These are phyloP conservation scores for Ispidina lecontei DNA, from an alignment of 2,797 vertebrate genomes.

Conservation along the genomic window DNA sequence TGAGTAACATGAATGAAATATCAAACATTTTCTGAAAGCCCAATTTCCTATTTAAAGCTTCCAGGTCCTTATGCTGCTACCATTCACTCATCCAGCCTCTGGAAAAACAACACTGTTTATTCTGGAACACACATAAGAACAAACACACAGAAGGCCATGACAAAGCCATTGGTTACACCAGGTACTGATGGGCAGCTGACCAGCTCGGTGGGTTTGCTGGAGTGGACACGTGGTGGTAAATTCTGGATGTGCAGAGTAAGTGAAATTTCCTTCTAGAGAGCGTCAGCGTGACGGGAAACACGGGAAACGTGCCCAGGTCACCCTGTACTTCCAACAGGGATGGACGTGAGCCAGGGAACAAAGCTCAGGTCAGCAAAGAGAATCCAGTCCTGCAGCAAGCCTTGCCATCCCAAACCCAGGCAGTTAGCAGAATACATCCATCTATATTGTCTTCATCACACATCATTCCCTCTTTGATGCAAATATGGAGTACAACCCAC, in stretches of 20 bases:
- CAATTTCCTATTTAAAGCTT: not conserved
- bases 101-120: not conserved
- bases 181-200: not conserved
- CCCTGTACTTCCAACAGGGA: not conserved
- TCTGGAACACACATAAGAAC: not conserved
- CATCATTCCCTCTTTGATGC: not conserved
- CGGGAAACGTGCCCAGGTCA: not conserved
- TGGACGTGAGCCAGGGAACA: not conserved
- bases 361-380: not conserved
- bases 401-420: not conserved
- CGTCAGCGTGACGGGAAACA: rapidly evolving
- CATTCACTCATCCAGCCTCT: not conserved
- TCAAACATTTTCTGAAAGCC: slow-evolving; percentile 6
- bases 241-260: not conserved
- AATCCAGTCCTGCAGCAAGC: not conserved
- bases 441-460: not conserved
- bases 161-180: not conserved
- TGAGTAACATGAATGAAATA: not conserved
- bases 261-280: not conserved
- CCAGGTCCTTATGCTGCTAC: not conserved
- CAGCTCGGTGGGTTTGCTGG: not conserved
- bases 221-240: not conserved
- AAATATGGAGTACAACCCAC: not conserved
- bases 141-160: not conserved
- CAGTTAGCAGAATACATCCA: not conserved